Evolutionary conservation across 2,797 vertebrate species (phyloP).

Genomic region (Crypturellus tataupa): DNA sequence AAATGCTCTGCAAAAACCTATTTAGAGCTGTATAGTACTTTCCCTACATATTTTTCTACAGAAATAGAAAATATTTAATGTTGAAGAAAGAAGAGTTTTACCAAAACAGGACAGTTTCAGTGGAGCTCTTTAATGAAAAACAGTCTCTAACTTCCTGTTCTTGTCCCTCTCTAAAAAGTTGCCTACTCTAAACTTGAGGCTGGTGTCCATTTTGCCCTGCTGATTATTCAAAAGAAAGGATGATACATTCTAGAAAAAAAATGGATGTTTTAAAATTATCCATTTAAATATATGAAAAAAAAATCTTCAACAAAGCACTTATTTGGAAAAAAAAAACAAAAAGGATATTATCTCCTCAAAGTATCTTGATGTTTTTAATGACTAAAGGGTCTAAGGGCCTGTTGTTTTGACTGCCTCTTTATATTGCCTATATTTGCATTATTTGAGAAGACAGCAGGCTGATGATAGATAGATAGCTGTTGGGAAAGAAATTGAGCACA

Average conservation of each 20-base stretch:
- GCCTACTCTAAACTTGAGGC: neutral
- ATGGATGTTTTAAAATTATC: neutral
- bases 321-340: neutral
- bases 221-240: neutral
- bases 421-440: neutral
- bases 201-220: neutral
- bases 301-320: neutral
- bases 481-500: neutral
- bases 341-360: neutral
- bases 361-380: neutral
- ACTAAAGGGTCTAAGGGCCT: neutral
- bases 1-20: neutral
- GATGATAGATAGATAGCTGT: neutral
- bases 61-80: neutral
- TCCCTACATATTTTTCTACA: neutral
- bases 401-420: neutral
- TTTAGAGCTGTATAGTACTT: neutral
- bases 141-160: neutral
- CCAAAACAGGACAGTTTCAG: neutral
- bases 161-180: neutral
- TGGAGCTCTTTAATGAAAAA: fast-evolving
- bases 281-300: neutral
- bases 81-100: neutral
- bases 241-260: neutral
- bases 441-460: neutral